These are phyloP conservation scores for Diorhabda carinulata DNA, from an alignment of 1,140 invertebrate genomes.

Conservation along the genomic window DNA sequence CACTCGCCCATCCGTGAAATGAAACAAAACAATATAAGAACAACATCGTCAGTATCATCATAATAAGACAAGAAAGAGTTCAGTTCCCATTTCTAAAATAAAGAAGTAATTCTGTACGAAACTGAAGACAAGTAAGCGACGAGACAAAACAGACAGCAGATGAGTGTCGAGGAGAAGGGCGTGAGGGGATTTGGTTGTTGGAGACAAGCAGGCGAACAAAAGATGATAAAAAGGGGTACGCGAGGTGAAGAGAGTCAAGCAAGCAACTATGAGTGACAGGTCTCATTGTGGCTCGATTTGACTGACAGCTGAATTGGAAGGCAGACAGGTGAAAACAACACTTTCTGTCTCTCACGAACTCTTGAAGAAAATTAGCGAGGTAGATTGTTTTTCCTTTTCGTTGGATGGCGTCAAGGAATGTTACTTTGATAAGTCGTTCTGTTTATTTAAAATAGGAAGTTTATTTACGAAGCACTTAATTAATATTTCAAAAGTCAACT, in stretches of 20 bases:
- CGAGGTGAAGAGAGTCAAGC: slow-evolving; percentile 14
- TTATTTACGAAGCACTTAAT: no score
- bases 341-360: slow-evolving; percentile 4
- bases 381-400: slow-evolving; percentile 1
- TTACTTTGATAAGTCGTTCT: no score
- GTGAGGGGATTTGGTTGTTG: slow-evolving; percentile 20
- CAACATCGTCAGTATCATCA: not conserved
- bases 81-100: not conserved
- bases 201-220: slow-evolving; percentile 30
- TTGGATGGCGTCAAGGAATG: not conserved
- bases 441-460: no score
- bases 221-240: slow-evolving; percentile 18
- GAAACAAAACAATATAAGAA: no score
- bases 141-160: slow-evolving; percentile 9
- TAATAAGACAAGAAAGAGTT: not conserved
- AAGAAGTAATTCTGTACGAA: not conserved
- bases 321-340: slow-evolving; percentile 20
- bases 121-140: not conserved
- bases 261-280: slow-evolving; percentile 30
- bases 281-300: slow-evolving; percentile 32
- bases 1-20: no score
- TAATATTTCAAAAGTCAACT: no score
- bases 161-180: slow-evolving; percentile 1
- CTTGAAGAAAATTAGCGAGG: slow-evolving; percentile 8
- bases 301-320: slow-evolving; percentile 29